phyloP scores from a whole-genome alignment of 1,140 invertebrate species.

The Drosophila auraria region DNA sequence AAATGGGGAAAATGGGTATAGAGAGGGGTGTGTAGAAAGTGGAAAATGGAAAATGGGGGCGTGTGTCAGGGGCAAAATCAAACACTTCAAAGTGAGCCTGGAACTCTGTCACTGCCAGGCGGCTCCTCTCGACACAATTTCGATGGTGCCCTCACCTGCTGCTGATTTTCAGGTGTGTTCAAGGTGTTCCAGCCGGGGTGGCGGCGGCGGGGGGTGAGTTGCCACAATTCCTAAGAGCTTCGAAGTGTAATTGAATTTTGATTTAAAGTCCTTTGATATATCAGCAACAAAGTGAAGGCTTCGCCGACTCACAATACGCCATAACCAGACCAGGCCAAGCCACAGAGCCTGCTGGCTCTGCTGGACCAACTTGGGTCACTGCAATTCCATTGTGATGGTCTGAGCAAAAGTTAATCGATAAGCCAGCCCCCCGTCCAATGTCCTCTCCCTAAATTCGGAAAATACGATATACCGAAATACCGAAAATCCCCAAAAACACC shows the following conservation, averaged over 20 bases:
- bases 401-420: conserved; percentile 68
- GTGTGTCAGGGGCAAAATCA: conserved; percentile 47
- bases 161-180: conserved; percentile 45
- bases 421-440: conserved; percentile 13
- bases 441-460: neutral
- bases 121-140: conserved; percentile 48
- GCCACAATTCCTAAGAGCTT: conserved; percentile 60
- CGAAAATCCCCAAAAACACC: conserved; percentile 19
- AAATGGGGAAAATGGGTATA: neutral
- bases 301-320: conserved; percentile 37
- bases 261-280: conserved; percentile 81
- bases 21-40: neutral
- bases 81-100: conserved; percentile 52
- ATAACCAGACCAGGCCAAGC: conserved; percentile 29
- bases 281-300: conserved; percentile 46
- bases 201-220: conserved; percentile 19
- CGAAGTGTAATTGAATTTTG: conserved; percentile 78
- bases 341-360: too few species aligned
- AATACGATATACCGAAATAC: conserved; percentile 7
- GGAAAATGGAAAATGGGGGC: conserved; percentile 23
- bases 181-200: conserved; percentile 5
- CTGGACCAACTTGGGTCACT: conserved; percentile 22
- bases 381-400: conserved; percentile 28
- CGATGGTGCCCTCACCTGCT: conserved; percentile 18
- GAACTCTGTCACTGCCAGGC: conserved; percentile 50